Base-by-base conservation (phyloP, 2,797 vertebrate species). In the Coendou prehensilis region DNA sequence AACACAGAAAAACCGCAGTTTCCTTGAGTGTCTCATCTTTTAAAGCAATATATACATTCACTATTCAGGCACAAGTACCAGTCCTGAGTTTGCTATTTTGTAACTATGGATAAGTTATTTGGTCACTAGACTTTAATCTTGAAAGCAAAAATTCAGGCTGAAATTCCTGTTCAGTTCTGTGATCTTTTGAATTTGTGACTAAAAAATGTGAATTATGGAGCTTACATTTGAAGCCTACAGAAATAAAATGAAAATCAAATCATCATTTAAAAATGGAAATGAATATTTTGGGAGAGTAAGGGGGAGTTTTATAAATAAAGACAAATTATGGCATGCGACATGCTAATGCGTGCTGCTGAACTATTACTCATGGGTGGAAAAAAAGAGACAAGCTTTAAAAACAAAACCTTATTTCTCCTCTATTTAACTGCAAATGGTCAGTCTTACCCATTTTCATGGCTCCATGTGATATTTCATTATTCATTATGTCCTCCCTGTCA, bases 161-260 rank as follows among this genome's bases (percentile, higher is more conserved):
- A 87, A 87, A 90, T 84, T 95, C n/a, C 69, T 92, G 84, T 96
- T 52, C 57, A 89, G 63, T 18, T 56, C 17, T 54, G 56, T 64
- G 64, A 50, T 76, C 61, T 89, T 97, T 88, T 86, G 78, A 91
- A 79, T 73, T 64, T 47, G 13, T 94, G 59, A 37, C 13, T 6
- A 78, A 61, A 52, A 73, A 73, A 26, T 76, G 47, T 76, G 41
- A 75, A 76, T 50, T 76, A 50, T 28, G 28, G 73, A 56, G 5
- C 52, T 92, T 92, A 56, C 5, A 41, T 28, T 64, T 82, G 23
- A 80, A 79, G 45, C 61, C 75, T 33, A 54, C 8, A 84, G 14
- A 89, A 84, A 80, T 71, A 87, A 94, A 95, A 75, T 69, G n/a
- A 33, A 61, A 92, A 82, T 80, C n/a, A 95, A 88, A 78, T 28